Percentiles rank a stretch among this genome's conserved stretches.
Conservation (phyloP, 2,797 vertebrate species). For the Oreochromis grahami region DNA sequence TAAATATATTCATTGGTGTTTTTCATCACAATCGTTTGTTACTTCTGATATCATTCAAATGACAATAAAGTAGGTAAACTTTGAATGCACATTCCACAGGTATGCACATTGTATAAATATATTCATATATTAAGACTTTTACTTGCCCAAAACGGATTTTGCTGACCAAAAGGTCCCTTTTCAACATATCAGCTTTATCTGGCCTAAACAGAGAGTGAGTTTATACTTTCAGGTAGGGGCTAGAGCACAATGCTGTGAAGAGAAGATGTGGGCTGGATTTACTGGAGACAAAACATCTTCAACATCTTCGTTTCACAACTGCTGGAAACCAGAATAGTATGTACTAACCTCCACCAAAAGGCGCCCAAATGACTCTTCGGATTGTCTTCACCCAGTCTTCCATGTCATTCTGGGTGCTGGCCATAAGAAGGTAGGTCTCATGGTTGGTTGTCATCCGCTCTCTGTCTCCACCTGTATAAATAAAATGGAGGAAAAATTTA, state of each 20-base stretch:
- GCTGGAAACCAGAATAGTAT: not conserved
- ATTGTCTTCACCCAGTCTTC: conserved; percentile 99
- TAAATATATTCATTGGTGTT: not conserved
- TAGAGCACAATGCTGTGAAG: not conserved
- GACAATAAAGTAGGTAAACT: not conserved
- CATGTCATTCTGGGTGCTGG: conserved; percentile 98
- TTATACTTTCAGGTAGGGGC: not conserved
- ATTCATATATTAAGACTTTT: not conserved
- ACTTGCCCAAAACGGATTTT: not conserved
- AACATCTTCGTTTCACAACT: not conserved
- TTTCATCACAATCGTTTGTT: not conserved
- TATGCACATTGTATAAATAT: not conserved
- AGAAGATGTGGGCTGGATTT: not conserved
- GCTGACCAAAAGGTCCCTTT: not conserved
- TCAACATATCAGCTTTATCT: not conserved
- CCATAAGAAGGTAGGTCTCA: conserved; percentile 99
- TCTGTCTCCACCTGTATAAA: conserved; percentile 86
- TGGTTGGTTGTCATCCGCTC: conserved; percentile 98
- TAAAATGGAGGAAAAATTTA: not conserved
- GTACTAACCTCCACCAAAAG: conserved; percentile 95
- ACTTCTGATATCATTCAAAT: not conserved
- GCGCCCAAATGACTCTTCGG: conserved; percentile 97
- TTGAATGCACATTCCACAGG: not conserved
- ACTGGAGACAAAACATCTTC: not conserved
- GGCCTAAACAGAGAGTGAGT: not conserved